phyloP scores from a whole-genome alignment of 2,113 vertebrate species.

The Halcyon malimbica region DNA sequence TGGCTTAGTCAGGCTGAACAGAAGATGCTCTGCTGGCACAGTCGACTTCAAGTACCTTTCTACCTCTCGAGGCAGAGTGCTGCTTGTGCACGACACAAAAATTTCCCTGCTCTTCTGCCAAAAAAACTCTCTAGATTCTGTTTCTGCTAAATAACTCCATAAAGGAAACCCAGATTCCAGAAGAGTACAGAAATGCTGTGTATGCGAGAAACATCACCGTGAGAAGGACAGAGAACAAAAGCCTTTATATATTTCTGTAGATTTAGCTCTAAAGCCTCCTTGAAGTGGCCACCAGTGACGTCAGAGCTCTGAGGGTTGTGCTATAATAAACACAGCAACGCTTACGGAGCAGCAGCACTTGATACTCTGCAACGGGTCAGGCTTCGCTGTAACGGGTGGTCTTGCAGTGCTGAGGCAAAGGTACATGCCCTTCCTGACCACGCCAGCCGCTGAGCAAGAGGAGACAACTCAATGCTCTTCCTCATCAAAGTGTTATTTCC shows the following conservation, averaged over 20 bases:
- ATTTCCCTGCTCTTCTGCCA: background rate
- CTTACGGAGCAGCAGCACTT: background rate
- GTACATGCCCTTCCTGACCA: background rate
- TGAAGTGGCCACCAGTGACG: accelerated
- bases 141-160: background rate
- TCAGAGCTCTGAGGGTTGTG: background rate
- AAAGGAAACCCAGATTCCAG: background rate
- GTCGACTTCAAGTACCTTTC: background rate
- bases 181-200: background rate
- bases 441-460: background rate
- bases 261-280: background rate
- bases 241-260: background rate
- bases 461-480: background rate
- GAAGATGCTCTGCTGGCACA: background rate
- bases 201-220: background rate
- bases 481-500: accelerated
- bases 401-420: background rate
- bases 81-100: accelerated
- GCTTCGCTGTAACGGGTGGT: accelerated
- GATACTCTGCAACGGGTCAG: accelerated
- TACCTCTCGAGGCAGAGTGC: background rate
- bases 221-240: background rate
- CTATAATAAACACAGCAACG: background rate
- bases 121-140: background rate
- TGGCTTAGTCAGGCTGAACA: background rate